Evolutionary conservation across 2,113 vertebrate species (phyloP), one percentile per base, ranked within the genome.

Genomic region (Chlorocebus sabaeus): DNA sequence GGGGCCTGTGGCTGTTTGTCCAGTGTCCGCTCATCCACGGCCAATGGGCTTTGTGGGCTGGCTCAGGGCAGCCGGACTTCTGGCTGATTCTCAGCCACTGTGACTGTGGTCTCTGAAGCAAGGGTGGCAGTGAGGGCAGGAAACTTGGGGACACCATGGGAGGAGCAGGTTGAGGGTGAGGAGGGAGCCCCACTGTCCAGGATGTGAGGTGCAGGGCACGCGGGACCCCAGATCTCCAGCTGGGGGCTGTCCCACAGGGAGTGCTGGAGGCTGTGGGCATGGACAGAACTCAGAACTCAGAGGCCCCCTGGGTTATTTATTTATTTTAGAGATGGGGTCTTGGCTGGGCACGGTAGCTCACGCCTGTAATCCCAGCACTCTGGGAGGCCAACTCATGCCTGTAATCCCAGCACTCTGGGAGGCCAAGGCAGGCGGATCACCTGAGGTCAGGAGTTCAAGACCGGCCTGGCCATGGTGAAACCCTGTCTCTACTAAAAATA

Each of bases 221-320:
- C 17, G 43, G 50, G 17, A 64, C 23, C 52, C 48, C 8, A 5
- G 52, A 7, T 4, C 40, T 38, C 8, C 11, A 17, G n/a, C 20
- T 23, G 67, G 30, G 8, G 3, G 38, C 55, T 6, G 0, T 48
- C 38, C 12, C 1, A 0, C 8, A 6, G 1, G 4, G n/a, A 11
- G 2, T 30, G 12, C 48, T 32, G 40, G 9, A 25, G 0, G 10
- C n/a, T n/a, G 4, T 7, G 7, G 68, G 75, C 1, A 0, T 0
- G 0, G 76, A n/a, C 32, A 11, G 30, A 16, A 57, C 84, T n/a
- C 50, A 18, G 57, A 76, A n/a, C 48, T 0, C 50, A 20, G 27
- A 25, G n/a, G 32, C 17, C 18, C 78, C 35, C 22, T 20, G 9
- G 50, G 50, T 35, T 6, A 23, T 64, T 30, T 64, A 64, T 64